Evolutionary conservation across 2,888 invertebrate species (phyloP).

Genomic region (Perizoma affinitatum): DNA sequence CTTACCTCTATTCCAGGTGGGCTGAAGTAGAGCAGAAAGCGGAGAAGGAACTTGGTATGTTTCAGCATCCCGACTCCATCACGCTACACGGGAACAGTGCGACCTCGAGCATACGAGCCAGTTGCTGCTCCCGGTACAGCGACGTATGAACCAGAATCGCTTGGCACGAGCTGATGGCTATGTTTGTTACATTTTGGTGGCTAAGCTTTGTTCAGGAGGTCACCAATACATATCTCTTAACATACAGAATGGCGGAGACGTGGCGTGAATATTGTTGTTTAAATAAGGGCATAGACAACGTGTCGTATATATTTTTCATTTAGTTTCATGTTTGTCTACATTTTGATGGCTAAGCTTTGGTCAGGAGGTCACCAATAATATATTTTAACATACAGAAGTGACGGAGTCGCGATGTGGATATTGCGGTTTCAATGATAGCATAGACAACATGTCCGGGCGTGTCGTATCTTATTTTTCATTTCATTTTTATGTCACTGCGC

Average conservation of each 20-base stretch:
- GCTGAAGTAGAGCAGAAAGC: conserved; percentile 83
- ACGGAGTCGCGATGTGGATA: background rate
- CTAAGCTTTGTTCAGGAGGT: conserved; percentile 1
- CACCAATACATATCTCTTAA: too few species aligned
- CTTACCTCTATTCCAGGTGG: conserved; percentile 69
- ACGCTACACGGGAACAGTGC: conserved; percentile 70
- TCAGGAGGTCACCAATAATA: too few species aligned
- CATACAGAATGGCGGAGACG: too few species aligned
- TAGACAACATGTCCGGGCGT: too few species aligned
- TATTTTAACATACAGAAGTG: background rate
- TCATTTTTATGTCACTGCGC: too few species aligned
- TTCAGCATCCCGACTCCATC: conserved; percentile 74
- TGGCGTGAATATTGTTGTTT: too few species aligned
- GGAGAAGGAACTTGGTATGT: conserved; percentile 82
- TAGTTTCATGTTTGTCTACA: too few species aligned
- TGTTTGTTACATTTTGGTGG: background rate
- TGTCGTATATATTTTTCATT: too few species aligned
- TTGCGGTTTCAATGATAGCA: too few species aligned
- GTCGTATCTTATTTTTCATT: too few species aligned
- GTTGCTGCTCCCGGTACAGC: conserved; percentile 71
- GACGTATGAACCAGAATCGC: conserved; percentile 40
- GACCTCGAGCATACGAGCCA: conserved; percentile 67
- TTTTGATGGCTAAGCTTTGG: too few species aligned
- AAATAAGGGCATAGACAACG: too few species aligned
- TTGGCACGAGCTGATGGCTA: conserved; percentile 10